Base-by-base conservation (phyloP, 1,140 invertebrate species). In the Phenacoccus solenopsis region DNA sequence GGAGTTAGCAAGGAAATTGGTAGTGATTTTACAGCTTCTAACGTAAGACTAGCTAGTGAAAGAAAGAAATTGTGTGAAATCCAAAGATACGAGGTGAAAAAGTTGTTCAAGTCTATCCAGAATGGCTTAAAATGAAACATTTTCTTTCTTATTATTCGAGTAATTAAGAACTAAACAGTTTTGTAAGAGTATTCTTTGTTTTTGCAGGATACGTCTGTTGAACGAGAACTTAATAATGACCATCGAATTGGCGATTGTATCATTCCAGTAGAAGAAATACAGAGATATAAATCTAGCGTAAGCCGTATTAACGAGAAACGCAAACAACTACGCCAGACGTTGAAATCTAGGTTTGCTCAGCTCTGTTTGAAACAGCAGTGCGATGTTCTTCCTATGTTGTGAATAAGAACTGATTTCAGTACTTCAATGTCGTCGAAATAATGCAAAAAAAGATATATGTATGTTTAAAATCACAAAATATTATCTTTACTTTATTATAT, bases 261-360 rank as follows among this genome's bases (percentile, higher is more conserved):
- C 81, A 94, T 94, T 82, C 90, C 91, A 68, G 85, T 87, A 73
- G 91, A 94, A 80, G 92, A 94, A 78, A 88, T 94, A 59, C 80
- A 87, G 78, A 84, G 86, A 79, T 92, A 91, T 76, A 88, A 89
- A 80, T 88, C 87, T 32, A 86, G 87, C 74, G 85, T 87, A 77
- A 80, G 79, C 73, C 86, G 90, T 76, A 84, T 92, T 74, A 85
- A 85, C 72, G 86, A 90, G 75, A 86, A 93, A 81, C 85, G 92
- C 69, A 84, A 88, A 74, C 85, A 93, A 78, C 81, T 95, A 71
- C 84, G 93, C 59, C 86, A 92, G 77, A 91, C 84, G 13, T 80
- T 95, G 61, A 85, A 87, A 73, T 85, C 89, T 76, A 87, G 89
- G 77, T 95, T 94, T 77, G 89, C 87, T 71, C 85, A 89, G 59